These are phyloP conservation scores for Andricus quercusramuli DNA, from an alignment of 2,888 invertebrate species.

Conservation along the genomic window DNA sequence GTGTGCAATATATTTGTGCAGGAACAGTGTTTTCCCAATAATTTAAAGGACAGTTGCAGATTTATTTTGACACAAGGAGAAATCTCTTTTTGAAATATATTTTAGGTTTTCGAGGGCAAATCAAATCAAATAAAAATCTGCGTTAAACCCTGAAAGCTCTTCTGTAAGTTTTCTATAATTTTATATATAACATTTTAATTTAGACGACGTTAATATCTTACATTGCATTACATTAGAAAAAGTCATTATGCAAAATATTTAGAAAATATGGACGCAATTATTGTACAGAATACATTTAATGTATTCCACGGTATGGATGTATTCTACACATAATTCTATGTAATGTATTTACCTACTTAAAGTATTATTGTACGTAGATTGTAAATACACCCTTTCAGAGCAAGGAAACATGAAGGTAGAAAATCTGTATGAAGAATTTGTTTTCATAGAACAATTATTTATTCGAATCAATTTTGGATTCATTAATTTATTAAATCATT, in stretches of 20 bases:
- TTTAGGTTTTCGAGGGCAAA: neutral
- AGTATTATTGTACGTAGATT: slow-evolving; percentile 32
- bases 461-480: neutral
- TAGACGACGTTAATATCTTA: neutral
- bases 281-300: neutral
- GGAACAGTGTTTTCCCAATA: neutral
- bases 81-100: neutral
- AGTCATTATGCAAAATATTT: neutral
- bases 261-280: neutral
- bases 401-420: slow-evolving; percentile 2
- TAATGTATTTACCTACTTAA: slow-evolving; percentile 30
- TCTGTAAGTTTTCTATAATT: neutral
- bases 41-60: neutral
- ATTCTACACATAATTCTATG: neutral
- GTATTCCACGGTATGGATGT: neutral
- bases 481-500: neutral
- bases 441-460: neutral
- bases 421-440: neutral
- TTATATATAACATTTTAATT: neutral
- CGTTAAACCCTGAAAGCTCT: neutral
- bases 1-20: no score
- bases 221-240: neutral
- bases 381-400: neutral
- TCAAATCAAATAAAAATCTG: neutral
- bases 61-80: neutral